Evolutionary conservation across 2,113 vertebrate genomes (phyloP).

Genomic region (Muscicapa adusta): DNA sequence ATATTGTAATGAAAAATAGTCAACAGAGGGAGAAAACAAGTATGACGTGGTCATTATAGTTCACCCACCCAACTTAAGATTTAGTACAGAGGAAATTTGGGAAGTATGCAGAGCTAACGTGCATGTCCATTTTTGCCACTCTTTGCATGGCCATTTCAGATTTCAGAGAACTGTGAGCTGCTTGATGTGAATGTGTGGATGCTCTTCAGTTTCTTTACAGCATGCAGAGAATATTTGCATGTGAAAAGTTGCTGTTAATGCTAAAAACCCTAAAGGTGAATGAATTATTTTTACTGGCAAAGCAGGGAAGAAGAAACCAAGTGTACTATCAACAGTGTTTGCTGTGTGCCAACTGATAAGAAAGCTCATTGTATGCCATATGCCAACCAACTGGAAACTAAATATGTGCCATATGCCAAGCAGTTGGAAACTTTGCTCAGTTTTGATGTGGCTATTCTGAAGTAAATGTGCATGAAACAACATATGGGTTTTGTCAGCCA

Average conservation of each 20-base stretch:
- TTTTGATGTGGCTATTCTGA: conserved; percentile 70
- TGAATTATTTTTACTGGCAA: background rate
- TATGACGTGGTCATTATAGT: background rate
- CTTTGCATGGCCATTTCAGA: conserved; percentile 34
- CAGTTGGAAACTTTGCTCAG: conserved; percentile 33
- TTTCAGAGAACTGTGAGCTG: background rate
- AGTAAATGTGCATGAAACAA: conserved; percentile 52
- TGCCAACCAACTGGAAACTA: background rate
- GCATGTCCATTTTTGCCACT: conserved; percentile 29
- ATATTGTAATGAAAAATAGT: background rate
- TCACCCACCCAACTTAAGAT: background rate
- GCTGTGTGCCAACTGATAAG: background rate
- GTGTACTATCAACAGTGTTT: background rate
- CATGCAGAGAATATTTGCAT: conserved; percentile 1
- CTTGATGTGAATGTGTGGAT: conserved; percentile 24
- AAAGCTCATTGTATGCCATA: background rate
- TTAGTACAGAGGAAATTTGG: background rate
- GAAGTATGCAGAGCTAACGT: conserved; percentile 14
- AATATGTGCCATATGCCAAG: conserved; percentile 43
- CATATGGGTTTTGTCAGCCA: conserved; percentile 49
- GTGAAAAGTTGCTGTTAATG: background rate
- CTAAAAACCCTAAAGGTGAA: background rate
- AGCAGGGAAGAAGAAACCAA: background rate
- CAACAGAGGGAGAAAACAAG: background rate
- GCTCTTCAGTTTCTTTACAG: conserved; percentile 17